Evolutionary conservation across 2,113 vertebrate genomes (phyloP).

Genomic region (Ciconia boyciana): DNA sequence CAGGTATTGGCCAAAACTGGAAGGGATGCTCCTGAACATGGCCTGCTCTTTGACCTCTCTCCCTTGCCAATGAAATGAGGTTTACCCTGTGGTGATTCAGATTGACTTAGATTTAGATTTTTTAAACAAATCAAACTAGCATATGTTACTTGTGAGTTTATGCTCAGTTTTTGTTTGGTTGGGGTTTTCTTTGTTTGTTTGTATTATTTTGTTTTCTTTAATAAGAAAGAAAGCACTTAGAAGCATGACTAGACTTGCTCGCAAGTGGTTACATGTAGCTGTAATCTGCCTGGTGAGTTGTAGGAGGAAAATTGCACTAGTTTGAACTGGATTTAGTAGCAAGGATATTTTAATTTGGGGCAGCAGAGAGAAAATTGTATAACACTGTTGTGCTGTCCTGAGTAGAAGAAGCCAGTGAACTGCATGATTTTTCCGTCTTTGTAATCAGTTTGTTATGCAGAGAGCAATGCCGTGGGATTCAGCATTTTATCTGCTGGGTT

Average conservation of each 20-base stretch:
- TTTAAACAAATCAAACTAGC: not conserved
- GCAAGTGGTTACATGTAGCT: not conserved
- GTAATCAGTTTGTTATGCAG: slow-evolving; percentile 62
- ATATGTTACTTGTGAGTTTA: not conserved
- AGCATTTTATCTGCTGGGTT: slow-evolving; percentile 61
- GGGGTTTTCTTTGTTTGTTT: not conserved
- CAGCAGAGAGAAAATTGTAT: slow-evolving; percentile 26
- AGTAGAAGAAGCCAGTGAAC: slow-evolving; percentile 23
- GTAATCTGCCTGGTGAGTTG: not conserved
- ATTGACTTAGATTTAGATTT: not conserved
- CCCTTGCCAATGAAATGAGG: not conserved
- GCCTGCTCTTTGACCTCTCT: not conserved
- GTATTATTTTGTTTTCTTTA: not conserved
- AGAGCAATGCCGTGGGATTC: slow-evolving; percentile 46
- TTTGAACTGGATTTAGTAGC: slow-evolving; percentile 11
- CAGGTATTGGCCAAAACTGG: not conserved
- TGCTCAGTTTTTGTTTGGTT: not conserved
- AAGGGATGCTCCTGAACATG: not conserved
- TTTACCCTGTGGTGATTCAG: not conserved
- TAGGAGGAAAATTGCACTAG: not conserved
- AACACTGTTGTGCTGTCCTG: slow-evolving; percentile 54
- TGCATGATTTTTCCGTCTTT: slow-evolving; percentile 31
- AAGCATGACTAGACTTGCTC: not conserved
- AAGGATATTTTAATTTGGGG: not conserved
- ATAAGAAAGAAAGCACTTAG: not conserved